Evolutionary conservation across 2,113 vertebrate species (phyloP), one percentile per base, ranked within the genome.

Genomic region (Clarias macrocephalus): DNA sequence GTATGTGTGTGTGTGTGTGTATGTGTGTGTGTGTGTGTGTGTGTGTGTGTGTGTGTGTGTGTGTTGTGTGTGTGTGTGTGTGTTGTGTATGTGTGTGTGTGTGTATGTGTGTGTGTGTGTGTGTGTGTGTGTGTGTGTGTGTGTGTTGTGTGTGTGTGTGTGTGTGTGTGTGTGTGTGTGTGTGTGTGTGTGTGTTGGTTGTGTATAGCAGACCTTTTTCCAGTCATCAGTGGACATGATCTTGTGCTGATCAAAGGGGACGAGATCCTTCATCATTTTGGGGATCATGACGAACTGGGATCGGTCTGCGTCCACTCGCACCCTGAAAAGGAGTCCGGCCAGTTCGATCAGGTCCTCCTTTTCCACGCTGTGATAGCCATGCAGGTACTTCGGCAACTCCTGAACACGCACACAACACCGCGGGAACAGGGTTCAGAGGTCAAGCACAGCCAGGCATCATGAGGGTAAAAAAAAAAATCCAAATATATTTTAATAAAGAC

Each of bases 321-420:
- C 94, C 92, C 97, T 97, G 85, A 95, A 98, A 89, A 99, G 96
- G 83, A 99, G 95, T 21, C 96, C 96, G 0, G 95, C 97, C 88
- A 98, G 91, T 42, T 91, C 91, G 54, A 95, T 86, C 79, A 95
- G 96, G 16, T 99, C 97, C 28, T 98, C 97, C 89, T 93, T 96
- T 15, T 94, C 94, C 65, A 96, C 97, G 30, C 89, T 94, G 92
- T 99, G 97, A 92, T 96, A 96, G 0, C 97, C 98, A 68, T 95
- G 93, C 83, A 99, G 95, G 91, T 99, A 99, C 91, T 96, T 98
- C 0, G 97, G 96, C 89, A 96, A 3, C 89, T 98, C 98, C 98
- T 99, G 83, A 83, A 70, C 30, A 83, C 83, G 92, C 54, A 90
- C 0, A 83, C 19, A 25, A 18, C 42, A 56, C 57, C 18, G 5